Conservation (phyloP, 2,113 vertebrate genomes). For the Hypocryptadius cinnamomeus region DNA sequence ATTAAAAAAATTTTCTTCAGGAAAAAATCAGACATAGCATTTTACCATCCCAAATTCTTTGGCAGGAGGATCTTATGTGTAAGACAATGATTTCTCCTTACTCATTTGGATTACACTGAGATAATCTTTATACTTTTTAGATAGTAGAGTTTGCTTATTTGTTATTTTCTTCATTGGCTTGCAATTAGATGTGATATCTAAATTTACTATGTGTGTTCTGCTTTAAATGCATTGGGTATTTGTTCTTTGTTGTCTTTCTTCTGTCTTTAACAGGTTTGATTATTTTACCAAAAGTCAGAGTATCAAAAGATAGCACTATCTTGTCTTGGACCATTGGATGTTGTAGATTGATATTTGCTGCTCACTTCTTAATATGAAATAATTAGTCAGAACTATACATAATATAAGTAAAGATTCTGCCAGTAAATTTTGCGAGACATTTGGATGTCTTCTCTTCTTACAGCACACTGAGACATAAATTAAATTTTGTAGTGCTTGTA, state of each 20-base stretch:
- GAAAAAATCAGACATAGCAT: background rate
- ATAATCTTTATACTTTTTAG: background rate
- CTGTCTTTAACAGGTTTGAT: background rate
- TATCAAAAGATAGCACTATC: background rate
- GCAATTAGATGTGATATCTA: fast-evolving
- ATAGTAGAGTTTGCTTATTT: background rate
- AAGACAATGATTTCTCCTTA: background rate
- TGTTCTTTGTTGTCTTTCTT: background rate
- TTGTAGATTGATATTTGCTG: background rate
- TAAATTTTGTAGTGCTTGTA: background rate
- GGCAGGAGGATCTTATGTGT: background rate
- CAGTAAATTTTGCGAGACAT: background rate
- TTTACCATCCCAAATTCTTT: background rate
- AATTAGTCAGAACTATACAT: background rate
- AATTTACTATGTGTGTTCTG: background rate
- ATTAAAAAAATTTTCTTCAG: background rate
- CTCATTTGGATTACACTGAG: background rate
- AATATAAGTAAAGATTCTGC: background rate
- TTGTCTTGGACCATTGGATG: background rate
- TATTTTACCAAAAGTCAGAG: background rate
- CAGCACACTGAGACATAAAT: background rate
- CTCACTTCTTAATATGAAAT: background rate
- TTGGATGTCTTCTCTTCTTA: background rate
- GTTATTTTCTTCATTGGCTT: background rate
- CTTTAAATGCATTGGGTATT: background rate